Conservation (phyloP, 1,140 invertebrate genomes). For the Apis dorsata region DNA sequence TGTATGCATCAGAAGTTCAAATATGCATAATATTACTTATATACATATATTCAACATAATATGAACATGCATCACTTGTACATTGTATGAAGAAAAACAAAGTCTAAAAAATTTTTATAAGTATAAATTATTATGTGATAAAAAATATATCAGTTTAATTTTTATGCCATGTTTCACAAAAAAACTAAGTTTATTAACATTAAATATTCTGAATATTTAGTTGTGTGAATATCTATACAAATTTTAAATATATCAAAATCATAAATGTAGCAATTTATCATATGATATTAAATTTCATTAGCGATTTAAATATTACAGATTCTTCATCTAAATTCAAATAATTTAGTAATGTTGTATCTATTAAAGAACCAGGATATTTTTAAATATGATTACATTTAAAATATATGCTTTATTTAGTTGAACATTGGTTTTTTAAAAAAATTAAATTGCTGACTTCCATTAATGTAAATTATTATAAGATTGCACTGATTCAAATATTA, state of each 20-base stretch:
- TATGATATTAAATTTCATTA: background rate
- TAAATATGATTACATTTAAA: constrained; percentile 27
- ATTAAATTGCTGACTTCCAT: constrained; percentile 59
- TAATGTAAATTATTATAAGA: constrained; percentile 58
- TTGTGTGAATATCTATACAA: background rate
- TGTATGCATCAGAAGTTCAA: constrained; percentile 46
- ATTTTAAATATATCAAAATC: constrained; percentile 20
- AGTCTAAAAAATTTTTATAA: constrained; percentile 47
- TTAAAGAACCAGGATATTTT: constrained; percentile 21
- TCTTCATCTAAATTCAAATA: constrained; percentile 7
- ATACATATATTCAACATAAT: constrained; percentile 50
- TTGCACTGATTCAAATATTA: constrained; percentile 32
- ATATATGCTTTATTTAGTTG: constrained; percentile 30
- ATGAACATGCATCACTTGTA: constrained; percentile 55
- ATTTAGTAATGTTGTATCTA: constrained; percentile 11
- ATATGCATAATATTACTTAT: constrained; percentile 51
- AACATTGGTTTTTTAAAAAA: constrained; percentile 15
- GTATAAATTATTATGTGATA: constrained; percentile 40
- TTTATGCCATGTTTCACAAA: constrained; percentile 28
- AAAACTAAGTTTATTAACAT: constrained; percentile 13
- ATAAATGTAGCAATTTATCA: constrained; percentile 32
- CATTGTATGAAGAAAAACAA: constrained; percentile 41
- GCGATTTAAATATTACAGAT: constrained; percentile 25
- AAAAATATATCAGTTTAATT: constrained; percentile 31
- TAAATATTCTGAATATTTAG: constrained; percentile 28